Conservation (phyloP, 2,888 invertebrate species). For the Lepidonotus clava region DNA sequence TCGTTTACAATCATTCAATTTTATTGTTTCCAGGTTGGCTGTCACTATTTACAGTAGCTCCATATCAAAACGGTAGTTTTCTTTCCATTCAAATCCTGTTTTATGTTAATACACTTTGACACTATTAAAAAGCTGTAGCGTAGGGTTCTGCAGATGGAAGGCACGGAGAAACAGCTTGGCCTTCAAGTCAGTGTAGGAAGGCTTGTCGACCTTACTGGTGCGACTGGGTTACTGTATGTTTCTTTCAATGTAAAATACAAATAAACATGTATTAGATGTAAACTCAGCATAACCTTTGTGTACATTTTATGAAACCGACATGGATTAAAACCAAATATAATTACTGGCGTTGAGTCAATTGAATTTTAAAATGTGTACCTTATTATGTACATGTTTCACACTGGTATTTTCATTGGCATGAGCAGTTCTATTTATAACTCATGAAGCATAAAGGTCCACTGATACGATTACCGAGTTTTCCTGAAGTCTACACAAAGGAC, state of each 20-base stretch:
- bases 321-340: neutral
- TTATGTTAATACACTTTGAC: neutral
- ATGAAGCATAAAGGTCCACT: too few relatives aligned
- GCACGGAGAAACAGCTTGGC: neutral
- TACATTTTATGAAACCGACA: neutral
- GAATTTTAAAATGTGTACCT: too few relatives aligned
- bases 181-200: neutral
- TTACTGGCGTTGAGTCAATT: too few relatives aligned
- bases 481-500: too few relatives aligned
- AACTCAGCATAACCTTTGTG: neutral
- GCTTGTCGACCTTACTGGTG: neutral
- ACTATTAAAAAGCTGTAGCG: neutral
- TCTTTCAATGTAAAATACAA: neutral
- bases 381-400: too few relatives aligned
- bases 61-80: neutral
- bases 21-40: neutral
- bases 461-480: too few relatives aligned
- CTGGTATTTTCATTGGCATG: too few relatives aligned
- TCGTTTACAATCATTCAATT: slow-evolving; percentile 20
- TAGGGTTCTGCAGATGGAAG: slow-evolving; percentile 1
- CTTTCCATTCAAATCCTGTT: neutral
- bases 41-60: neutral
- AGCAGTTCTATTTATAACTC: too few relatives aligned
- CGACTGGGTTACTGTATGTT: neutral
- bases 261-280: neutral